Evolutionary conservation across 2,888 invertebrate species (phyloP).

Genomic region (Lithosia quadra): DNA sequence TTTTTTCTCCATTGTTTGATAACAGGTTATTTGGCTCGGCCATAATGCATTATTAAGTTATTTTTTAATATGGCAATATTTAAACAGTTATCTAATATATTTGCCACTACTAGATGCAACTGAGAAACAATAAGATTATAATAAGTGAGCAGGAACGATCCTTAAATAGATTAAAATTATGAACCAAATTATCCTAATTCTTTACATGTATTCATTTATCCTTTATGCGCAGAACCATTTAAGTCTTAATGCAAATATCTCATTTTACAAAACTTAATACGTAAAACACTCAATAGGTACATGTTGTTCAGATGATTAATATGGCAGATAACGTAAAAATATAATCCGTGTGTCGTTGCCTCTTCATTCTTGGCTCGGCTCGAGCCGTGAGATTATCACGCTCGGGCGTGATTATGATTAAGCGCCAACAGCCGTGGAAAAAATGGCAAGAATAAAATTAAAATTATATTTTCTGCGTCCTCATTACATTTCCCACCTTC

Average conservation of each 20-base stretch:
- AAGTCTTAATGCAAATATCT: not conserved
- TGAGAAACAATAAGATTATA: no score
- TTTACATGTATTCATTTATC: no score
- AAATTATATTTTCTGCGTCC: slow-evolving; percentile 70
- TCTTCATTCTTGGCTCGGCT: slow-evolving; percentile 64
- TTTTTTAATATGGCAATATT: no score
- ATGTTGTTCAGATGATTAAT: slow-evolving; percentile 60
- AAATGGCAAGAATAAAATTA: slow-evolving; percentile 71
- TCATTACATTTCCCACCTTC: slow-evolving; percentile 62
- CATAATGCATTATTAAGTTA: no score
- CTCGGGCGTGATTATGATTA: slow-evolving; percentile 76
- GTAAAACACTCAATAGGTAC: slow-evolving; percentile 39
- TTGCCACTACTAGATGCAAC: no score
- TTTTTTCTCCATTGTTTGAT: no score
- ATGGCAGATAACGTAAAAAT: slow-evolving; percentile 65
- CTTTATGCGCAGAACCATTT: not conserved
- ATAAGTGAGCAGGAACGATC: no score
- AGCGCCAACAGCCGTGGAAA: slow-evolving; percentile 67
- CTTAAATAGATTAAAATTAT: no score
- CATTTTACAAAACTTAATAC: slow-evolving; percentile 5
- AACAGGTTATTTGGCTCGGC: no score
- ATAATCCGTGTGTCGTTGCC: slow-evolving; percentile 70
- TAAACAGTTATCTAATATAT: no score
- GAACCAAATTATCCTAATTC: no score
- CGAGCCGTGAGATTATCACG: slow-evolving; percentile 73